A percentile compares a stretch with the other conserved stretches of the same genome.
Evolutionary conservation across 2,888 invertebrate genomes (phyloP).

Genomic region (Vannuccia rotundouncinata): DNA sequence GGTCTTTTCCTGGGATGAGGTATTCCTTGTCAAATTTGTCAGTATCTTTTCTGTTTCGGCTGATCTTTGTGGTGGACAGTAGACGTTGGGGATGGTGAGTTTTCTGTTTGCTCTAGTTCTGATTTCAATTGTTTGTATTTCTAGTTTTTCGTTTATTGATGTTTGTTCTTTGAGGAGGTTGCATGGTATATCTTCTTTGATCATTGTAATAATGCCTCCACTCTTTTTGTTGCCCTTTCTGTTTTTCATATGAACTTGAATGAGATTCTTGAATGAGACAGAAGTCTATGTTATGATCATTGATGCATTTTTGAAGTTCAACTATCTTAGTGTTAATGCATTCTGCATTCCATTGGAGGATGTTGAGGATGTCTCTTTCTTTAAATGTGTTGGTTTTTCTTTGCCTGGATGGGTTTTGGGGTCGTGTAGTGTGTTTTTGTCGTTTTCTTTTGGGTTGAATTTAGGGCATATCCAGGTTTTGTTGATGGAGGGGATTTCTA

Average conservation of each 20-base stretch:
- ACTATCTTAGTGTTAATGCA: background rate
- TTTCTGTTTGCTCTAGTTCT: background rate
- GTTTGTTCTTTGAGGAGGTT: background rate
- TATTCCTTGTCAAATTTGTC: background rate
- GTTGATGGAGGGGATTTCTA: no score
- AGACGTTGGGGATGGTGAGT: background rate
- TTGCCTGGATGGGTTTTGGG: no score
- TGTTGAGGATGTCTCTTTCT: background rate
- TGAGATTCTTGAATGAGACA: no score
- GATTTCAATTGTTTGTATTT: background rate
- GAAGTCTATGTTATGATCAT: background rate
- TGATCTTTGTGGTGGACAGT: background rate
- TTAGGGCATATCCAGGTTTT: no score
- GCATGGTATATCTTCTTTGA: background rate
- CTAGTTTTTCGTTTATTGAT: background rate
- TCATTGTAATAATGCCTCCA: background rate
- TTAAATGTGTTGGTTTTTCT: background rate
- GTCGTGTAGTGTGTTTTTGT: no score
- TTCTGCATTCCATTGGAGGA: background rate
- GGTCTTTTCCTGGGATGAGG: background rate
- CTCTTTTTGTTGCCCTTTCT: no score
- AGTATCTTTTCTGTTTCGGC: background rate
- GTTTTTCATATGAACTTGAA: no score
- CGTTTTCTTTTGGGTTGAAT: no score
- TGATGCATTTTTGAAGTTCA: background rate